Conservation (phyloP, 2,797 vertebrate species). For the Hydrolagus colliei region DNA sequence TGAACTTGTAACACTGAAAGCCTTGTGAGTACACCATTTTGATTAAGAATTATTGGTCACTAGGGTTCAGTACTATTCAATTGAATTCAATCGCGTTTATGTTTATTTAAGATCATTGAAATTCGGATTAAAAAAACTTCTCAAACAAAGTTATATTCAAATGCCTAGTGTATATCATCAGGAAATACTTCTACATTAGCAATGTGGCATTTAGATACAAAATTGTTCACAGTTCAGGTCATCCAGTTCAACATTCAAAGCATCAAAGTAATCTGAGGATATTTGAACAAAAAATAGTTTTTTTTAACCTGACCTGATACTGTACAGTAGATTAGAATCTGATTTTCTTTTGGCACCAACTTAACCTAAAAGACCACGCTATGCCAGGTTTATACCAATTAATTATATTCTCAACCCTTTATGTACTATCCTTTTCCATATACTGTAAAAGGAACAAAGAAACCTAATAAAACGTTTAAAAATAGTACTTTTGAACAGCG, state of each 20-base stretch:
- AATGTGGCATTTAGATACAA: too few species aligned
- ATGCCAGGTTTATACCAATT: too few species aligned
- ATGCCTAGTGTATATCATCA: too few species aligned
- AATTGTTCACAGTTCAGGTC: too few species aligned
- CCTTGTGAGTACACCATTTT: constrained; percentile 64
- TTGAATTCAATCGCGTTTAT: background rate
- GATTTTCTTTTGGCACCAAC: too few species aligned
- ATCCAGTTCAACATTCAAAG: too few species aligned
- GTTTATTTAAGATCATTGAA: background rate
- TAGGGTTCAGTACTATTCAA: background rate
- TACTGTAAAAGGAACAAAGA: background rate
- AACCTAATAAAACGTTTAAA: background rate
- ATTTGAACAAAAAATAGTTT: too few species aligned
- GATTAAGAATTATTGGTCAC: background rate
- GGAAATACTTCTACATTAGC: background rate
- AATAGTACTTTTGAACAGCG: background rate
- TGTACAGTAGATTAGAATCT: too few species aligned
- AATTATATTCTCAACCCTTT: background rate
- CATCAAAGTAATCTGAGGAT: too few species aligned
- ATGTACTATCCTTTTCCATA: background rate
- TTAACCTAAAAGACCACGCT: too few species aligned
- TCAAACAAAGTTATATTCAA: background rate
- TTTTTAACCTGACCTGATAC: too few species aligned
- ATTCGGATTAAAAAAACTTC: too few species aligned
- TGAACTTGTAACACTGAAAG: constrained; percentile 67